These are phyloP conservation scores for Egretta garzetta DNA, from an alignment of 2,113 vertebrate genomes.

Conservation along the genomic window DNA sequence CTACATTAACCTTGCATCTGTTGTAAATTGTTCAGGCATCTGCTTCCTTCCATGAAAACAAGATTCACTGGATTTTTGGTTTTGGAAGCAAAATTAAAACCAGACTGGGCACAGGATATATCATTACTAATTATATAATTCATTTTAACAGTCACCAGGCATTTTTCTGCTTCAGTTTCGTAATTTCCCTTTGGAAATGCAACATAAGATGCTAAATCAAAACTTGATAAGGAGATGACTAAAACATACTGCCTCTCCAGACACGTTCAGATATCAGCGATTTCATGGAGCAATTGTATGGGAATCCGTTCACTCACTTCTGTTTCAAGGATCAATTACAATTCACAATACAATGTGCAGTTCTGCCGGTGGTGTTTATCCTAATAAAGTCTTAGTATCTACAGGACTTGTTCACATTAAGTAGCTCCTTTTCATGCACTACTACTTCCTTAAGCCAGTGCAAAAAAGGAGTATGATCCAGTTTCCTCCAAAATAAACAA, in stretches of 20 bases:
- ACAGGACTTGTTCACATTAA: not conserved
- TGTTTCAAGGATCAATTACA: not conserved
- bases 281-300: not conserved
- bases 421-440: not conserved
- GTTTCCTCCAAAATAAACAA: not conserved
- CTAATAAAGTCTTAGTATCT: not conserved
- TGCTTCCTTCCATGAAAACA: constrained; percentile 10
- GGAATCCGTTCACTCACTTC: not conserved
- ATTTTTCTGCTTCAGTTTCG: not conserved
- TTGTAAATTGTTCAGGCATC: constrained; percentile 13
- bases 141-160: not conserved
- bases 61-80: not conserved
- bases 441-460: not conserved
- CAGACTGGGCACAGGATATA: not conserved
- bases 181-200: not conserved
- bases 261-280: not conserved
- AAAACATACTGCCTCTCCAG: not conserved
- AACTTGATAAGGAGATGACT: not conserved
- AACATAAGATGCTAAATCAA: not conserved
- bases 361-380: not conserved
- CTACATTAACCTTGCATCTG: constrained; percentile 13
- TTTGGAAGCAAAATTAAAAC: constrained; percentile 23
- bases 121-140: not conserved
- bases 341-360: not conserved
- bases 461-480: not conserved